Base-by-base conservation (phyloP, 1,140 invertebrate genomes). In the Hyles euphorbiae region DNA sequence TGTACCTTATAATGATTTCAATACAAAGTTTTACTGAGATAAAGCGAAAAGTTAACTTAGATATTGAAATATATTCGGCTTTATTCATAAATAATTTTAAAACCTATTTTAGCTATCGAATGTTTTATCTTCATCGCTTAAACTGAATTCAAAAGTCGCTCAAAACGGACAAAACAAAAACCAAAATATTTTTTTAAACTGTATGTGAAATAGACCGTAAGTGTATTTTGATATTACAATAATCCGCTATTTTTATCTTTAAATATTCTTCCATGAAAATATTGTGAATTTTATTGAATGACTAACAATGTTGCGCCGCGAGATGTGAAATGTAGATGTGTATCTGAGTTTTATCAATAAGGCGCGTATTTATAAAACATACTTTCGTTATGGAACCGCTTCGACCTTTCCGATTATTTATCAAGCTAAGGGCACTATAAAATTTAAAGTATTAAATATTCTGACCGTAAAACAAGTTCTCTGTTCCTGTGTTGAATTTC, bases 391-490 rank as follows among this genome's bases (percentile, higher is more conserved):
- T 61, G 62, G 58, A 67, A 60, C 67, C 54, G 51, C 71, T 68
- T 74, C 68, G 70, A 70, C 72, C 68, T 78, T 69, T 78, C 67
- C 71, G 73, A 76, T 71, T 76, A 76, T 80, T 82, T 83, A 83
- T 81, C 76, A 79, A 78, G 60, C 63, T 57, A 57, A 68, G 60
- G 78, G 57, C 70, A 69, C 77, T 68, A 80, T 83, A 82, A 87
- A 83, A 68, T 76, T 78, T 72, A 83, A 81, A 83, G 85, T 83
- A 70, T 68, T 85, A 77, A 75, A 82, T 81, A 79, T 81, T 78
- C 70, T 72, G 72, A 78, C 79, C 66, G 80, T 85, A 81, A 83
- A 84, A 87, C 79, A 85, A 78, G 79, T 79, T 82, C 74, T 74
- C 74, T 82, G 76, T 83, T 76, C 67, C 71, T 70, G 64, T 78